These are phyloP conservation scores for Bubo bubo DNA, from an alignment of 2,113 vertebrate genomes.

Conservation along the genomic window DNA sequence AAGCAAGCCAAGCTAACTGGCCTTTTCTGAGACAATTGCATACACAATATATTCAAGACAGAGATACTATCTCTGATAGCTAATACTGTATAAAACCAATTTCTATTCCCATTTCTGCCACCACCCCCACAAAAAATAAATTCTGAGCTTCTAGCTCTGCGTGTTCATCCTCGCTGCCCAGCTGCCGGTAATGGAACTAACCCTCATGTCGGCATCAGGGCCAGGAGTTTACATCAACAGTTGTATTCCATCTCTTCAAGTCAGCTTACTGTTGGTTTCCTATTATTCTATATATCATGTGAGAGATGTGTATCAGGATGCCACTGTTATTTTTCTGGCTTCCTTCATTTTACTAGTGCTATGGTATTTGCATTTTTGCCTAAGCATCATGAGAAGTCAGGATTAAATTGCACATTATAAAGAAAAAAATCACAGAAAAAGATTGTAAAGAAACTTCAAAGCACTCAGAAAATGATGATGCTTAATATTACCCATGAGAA, in stretches of 20 bases:
- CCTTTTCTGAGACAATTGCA: not conserved
- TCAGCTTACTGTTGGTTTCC: not conserved
- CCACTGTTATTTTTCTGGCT: not conserved
- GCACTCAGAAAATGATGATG: not conserved
- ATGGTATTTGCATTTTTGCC: not conserved
- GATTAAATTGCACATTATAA: not conserved
- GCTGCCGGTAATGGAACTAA: not conserved
- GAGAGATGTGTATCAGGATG: not conserved
- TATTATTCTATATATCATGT: not conserved
- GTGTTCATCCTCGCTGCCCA: not conserved
- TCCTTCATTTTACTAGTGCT: not conserved
- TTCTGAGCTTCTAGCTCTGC: not conserved
- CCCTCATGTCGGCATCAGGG: accelerated
- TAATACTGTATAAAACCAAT: not conserved
- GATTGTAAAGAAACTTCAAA: not conserved
- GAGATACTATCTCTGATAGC: not conserved
- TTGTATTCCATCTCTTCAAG: not conserved
- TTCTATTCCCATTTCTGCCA: not conserved
- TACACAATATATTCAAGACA: not conserved
- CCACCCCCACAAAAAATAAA: not conserved
- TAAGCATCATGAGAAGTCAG: not conserved
- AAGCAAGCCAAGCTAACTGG: not conserved
- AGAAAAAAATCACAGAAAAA: not conserved
- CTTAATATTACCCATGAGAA: not conserved
- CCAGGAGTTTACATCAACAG: not conserved